Base-by-base conservation (phyloP, 2,113 vertebrate species). In the Nanorana parkeri region DNA sequence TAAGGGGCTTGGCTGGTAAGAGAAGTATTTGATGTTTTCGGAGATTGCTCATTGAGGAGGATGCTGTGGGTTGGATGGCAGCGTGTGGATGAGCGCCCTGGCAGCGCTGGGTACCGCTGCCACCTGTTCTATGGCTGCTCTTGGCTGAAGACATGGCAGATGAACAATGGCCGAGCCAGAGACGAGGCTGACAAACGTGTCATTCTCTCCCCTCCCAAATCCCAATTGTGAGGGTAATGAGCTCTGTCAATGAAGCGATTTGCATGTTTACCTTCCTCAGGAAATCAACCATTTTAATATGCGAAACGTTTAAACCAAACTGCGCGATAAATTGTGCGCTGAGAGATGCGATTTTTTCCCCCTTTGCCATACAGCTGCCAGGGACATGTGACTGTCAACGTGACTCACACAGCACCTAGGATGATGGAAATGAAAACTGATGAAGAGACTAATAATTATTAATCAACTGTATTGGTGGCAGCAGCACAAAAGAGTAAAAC, bases 251-350 rank as follows among this genome's bases (percentile, higher is more conserved):
- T 64, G 69, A 58, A 82, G 56, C 80, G 23, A 81, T 82, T 66
- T 82, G 71, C 71, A 82, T 75, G 80, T 82, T 75, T 81, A 74
- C 69, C 61, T 81, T 74, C 61, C 20, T 4, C 69, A 80, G 60
- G 26, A 66, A 69, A 81, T 81, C 23, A 71, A 51, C 21, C 68
- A 72, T 68, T 29, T 54, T 72, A 64, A 81, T 81, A 68, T 71
- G 67, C 58, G 26, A 77, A 15, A 7, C 16, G 54, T 19, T 61
- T 21, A 32, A 54, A 71, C 13, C 36, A 63, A 26, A 60, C 41
- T 63, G 60, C 19, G 68, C 56, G 68, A 64, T 54, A 63, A 63
- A 69, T 73, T 73, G n/a, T 52, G 60, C 26, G 32, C 36, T 21
- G n/a, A 24, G 54, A 55, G n/a, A 19, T 24, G n/a, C 5, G 26